Base-by-base conservation (phyloP, 2,797 vertebrate genomes). In the Anabacerthia variegaticeps region DNA sequence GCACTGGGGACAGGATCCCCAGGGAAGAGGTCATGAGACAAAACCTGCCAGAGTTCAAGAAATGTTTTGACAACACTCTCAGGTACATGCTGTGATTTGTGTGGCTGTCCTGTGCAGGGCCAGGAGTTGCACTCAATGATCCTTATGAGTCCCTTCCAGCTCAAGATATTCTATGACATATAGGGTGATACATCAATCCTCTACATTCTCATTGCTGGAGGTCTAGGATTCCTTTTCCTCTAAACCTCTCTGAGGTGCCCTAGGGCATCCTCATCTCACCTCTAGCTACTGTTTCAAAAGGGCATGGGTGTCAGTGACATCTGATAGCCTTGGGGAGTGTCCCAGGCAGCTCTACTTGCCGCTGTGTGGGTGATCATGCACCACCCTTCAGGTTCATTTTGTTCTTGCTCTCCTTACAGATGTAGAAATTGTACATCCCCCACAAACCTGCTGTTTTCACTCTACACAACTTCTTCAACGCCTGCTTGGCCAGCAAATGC, bases 291-390 rank as follows among this genome's bases (percentile, higher is more conserved):
- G 16, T 12, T 84, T 14, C 54, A 46, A 58, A 71, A 83, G 44
- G 19, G 5, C 12, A 61, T 0, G 0, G 19, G 3, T 63, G 5
- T 68, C 18, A 62, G 6, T 37, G n/a, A 30, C 6, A 9, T 15
- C 46, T 82, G 43, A 34, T 34, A 68, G 44, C 24, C 62, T 43
- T n/a, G 30, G 34, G 23, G 17, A 14, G 2, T 83, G 8, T 79
- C 48, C 51, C 44, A 71, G 26, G 27, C 4, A 13, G 20, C 19
- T 23, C 41, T 49, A 0, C 51, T 59, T 77, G 49, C 24, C 26
- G 1, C 0, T 12, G 4, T 32, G 7, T 43, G 26, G 34, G 10
- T 48, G 32, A 39, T 76, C 34, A 61, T 44, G 8, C n/a, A 9
- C 7, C 16, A 43, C 41, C 61, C 21, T 55, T 62, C 26, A n/a